A percentile compares a stretch with the other conserved stretches of the same genome.
phyloP scores from a whole-genome alignment of 2,113 vertebrate species.

The Ochotona curzoniae region DNA sequence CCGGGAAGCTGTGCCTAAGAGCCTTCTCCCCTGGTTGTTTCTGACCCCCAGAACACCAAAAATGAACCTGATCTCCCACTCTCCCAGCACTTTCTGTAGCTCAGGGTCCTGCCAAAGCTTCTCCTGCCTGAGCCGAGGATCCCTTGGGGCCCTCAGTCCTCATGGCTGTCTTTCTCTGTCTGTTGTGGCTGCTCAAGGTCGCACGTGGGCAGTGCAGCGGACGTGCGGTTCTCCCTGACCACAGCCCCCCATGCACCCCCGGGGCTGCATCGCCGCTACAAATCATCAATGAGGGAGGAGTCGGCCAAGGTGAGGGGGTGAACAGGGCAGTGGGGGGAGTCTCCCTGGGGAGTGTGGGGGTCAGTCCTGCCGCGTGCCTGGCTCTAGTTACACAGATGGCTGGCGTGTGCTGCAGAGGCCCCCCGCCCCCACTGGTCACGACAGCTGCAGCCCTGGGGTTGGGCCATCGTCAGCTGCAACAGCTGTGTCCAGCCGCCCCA shows the following conservation, averaged over 20 bases:
- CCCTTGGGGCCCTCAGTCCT: not conserved
- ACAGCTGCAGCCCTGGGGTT: slow-evolving; percentile 73
- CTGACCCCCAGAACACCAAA: not conserved
- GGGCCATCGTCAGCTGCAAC: slow-evolving; percentile 74
- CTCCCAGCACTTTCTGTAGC: not conserved
- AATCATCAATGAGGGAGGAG: slow-evolving; percentile 89
- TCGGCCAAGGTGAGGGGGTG: slow-evolving; percentile 90
- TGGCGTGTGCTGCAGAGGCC: slow-evolving; percentile 73
- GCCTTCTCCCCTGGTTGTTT: not conserved
- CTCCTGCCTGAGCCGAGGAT: not conserved
- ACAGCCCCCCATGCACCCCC: slow-evolving; percentile 88
- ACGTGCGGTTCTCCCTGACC: slow-evolving; percentile 90
- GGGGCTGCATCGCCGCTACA: slow-evolving; percentile 88
- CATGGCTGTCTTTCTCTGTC: not conserved
- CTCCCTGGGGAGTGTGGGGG: slow-evolving; percentile 39
- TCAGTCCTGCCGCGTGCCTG: slow-evolving; percentile 63
- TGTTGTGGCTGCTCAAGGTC: slow-evolving; percentile 84
- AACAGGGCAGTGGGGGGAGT: not conserved
- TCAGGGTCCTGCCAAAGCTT: not conserved
- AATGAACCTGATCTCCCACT: not conserved
- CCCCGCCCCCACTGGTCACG: slow-evolving; percentile 24
- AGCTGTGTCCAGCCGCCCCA: slow-evolving; percentile 71
- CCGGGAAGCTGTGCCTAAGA: not conserved
- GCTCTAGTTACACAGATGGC: slow-evolving; percentile 77
- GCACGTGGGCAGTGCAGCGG: slow-evolving; percentile 91